These are phyloP conservation scores for Halictus quadricinctus DNA, from an alignment of 2,888 invertebrate species.

Conservation along the genomic window DNA sequence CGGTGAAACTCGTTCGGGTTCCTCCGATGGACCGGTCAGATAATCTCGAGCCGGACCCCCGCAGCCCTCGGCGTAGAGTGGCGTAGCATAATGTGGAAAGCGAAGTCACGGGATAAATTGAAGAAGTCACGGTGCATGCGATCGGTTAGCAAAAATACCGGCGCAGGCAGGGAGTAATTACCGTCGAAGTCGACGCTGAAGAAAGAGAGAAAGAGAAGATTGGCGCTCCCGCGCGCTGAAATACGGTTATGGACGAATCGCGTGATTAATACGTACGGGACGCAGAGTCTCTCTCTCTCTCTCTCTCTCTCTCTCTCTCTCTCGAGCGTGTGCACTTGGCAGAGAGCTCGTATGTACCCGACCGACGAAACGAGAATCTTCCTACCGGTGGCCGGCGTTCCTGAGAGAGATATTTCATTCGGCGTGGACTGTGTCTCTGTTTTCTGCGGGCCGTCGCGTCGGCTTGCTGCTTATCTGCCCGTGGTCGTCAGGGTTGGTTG, in stretches of 20 bases:
- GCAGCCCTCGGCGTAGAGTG: neutral
- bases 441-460: slow-evolving; percentile 66
- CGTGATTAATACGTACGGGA: slow-evolving; percentile 78
- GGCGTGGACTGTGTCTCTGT: slow-evolving; percentile 66
- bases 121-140: slow-evolving; percentile 45
- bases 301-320: neutral
- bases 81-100: slow-evolving; percentile 28
- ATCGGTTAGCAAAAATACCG: slow-evolving; percentile 40
- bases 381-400: slow-evolving; percentile 66
- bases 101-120: slow-evolving; percentile 39
- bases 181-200: slow-evolving; percentile 24
- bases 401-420: slow-evolving; percentile 79
- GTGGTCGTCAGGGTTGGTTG: slow-evolving; percentile 46
- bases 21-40: slow-evolving; percentile 25
- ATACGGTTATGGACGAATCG: slow-evolving; percentile 78
- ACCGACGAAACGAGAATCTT: slow-evolving; percentile 68
- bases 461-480: slow-evolving; percentile 71
- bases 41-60: slow-evolving; percentile 36
- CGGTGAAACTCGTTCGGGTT: slow-evolving; percentile 15
- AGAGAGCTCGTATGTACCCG: slow-evolving; percentile 35
- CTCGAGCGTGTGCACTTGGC: neutral
- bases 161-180: slow-evolving; percentile 48
- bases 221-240: slow-evolving; percentile 68
- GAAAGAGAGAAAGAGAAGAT: slow-evolving; percentile 28
- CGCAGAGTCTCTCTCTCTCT: neutral